Conservation (phyloP, 35 echinoderm and acorn worm genomes). For the Heliocidaris erythrogramma region DNA sequence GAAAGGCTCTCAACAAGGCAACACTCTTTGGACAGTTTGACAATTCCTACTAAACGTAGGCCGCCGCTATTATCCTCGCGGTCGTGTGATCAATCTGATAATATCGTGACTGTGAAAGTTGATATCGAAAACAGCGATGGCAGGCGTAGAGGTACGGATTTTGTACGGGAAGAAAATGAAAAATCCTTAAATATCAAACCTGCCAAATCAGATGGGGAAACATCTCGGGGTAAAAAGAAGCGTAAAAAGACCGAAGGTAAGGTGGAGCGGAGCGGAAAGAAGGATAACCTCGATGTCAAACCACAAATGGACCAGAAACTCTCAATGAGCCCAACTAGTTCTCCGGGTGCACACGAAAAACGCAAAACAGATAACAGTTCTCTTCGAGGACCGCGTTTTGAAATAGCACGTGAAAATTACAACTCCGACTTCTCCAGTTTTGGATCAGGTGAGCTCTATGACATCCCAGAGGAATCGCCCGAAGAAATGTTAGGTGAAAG, state of each 20-base stretch:
- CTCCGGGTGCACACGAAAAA: neutral
- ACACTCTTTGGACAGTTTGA: slow-evolving; percentile 35
- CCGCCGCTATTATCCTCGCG: neutral
- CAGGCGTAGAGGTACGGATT: neutral
- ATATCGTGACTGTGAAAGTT: slow-evolving; percentile 48
- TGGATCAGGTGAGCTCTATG: slow-evolving; percentile 65
- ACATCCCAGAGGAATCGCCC: slow-evolving; percentile 62
- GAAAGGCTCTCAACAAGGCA: slow-evolving; percentile 41
- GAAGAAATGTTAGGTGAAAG: slow-evolving; percentile 53
- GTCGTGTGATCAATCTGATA: neutral
- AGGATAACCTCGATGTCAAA: neutral
- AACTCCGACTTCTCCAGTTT: slow-evolving; percentile 49
- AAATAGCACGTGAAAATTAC: slow-evolving; percentile 51
- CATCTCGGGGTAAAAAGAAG: neutral
- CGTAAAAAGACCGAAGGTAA: neutral
- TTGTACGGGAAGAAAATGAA: neutral
- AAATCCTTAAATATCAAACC: neutral
- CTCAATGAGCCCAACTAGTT: neutral
- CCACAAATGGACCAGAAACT: neutral
- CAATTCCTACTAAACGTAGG: slow-evolving; percentile 7
- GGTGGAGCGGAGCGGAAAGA: neutral
- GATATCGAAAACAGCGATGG: slow-evolving; percentile 56
- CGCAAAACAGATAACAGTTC: neutral
- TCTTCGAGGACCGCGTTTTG: slow-evolving; percentile 39
- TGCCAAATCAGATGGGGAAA: neutral